Evolutionary conservation across 2,113 vertebrate genomes (phyloP).

Genomic region (Centropus unirufus): DNA sequence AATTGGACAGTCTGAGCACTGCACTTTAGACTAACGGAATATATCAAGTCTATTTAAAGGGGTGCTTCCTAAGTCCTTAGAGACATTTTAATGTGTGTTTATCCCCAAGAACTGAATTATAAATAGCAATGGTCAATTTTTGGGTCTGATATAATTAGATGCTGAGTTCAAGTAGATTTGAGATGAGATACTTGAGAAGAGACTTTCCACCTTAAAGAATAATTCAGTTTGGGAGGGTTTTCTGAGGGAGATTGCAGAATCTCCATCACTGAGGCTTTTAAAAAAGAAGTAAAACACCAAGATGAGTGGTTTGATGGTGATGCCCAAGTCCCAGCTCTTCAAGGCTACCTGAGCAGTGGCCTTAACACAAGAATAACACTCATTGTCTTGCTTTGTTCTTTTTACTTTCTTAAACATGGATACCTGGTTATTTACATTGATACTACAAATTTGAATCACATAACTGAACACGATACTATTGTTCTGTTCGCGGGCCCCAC

Average conservation of each 20-base stretch:
- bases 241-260: neutral
- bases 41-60: constrained; percentile 29
- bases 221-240: neutral
- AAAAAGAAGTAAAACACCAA: neutral
- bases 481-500: neutral
- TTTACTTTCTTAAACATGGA: neutral
- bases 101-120: neutral
- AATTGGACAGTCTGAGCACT: neutral
- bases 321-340: neutral
- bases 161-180: neutral
- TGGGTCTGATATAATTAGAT: neutral
- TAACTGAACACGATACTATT: neutral
- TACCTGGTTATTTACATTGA: neutral
- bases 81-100: neutral
- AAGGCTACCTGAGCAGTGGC: neutral
- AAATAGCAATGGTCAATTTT: neutral
- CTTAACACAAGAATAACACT: neutral
- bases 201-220: neutral
- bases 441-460: neutral
- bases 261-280: neutral
- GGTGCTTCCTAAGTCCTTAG: neutral
- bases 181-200: neutral
- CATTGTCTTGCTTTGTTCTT: neutral
- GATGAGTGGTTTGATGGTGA: neutral
- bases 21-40: constrained; percentile 13